phyloP scores from a whole-genome alignment of 2,113 vertebrate species.

The Lepus europaeus region DNA sequence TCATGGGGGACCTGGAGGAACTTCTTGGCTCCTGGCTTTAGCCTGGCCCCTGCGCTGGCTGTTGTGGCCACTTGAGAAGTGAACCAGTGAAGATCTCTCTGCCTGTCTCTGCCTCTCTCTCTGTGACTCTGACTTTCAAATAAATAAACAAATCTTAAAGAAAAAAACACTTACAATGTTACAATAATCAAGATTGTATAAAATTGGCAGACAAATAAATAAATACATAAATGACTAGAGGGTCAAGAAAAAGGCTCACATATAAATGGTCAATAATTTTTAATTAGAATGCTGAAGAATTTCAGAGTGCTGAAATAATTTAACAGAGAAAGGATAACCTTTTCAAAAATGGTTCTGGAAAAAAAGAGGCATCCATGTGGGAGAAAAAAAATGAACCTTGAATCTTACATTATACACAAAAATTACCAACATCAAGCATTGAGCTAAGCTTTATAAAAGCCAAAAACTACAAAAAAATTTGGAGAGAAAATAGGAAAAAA shows the following conservation, averaged over 20 bases:
- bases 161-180: too few relatives aligned
- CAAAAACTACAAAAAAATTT: neutral
- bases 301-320: neutral
- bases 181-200: neutral
- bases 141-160: too few relatives aligned
- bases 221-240: neutral
- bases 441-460: neutral
- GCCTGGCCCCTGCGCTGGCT: too few relatives aligned
- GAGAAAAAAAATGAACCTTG: neutral
- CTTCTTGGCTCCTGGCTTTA: too few relatives aligned
- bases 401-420: neutral
- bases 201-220: neutral
- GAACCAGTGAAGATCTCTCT: too few relatives aligned
- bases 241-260: neutral
- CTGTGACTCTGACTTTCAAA: too few relatives aligned
- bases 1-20: too few relatives aligned
- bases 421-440: neutral
- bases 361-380: neutral
- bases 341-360: conserved; percentile 6
- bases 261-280: neutral
- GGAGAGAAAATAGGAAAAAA: neutral
- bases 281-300: neutral
- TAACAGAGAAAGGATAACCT: neutral
- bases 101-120: too few relatives aligned
- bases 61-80: too few relatives aligned